phyloP scores from a whole-genome alignment of 2,113 vertebrate species.

The Chamaetylas fuelleborni region DNA sequence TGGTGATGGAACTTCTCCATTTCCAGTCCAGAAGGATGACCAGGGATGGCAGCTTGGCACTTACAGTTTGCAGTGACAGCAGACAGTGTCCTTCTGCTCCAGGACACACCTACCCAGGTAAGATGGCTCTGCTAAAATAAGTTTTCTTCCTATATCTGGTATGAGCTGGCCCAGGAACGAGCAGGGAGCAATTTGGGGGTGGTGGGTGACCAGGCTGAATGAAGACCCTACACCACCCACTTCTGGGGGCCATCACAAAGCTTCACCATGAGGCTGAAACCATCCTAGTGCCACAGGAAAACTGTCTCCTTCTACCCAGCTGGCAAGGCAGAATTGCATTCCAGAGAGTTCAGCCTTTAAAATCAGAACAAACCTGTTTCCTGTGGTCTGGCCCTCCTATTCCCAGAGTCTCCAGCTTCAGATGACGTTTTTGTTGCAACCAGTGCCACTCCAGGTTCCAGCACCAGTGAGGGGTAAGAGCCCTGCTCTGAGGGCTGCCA shows the following conservation, averaged over 20 bases:
- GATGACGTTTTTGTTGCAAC: not conserved
- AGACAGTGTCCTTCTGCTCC: not conserved
- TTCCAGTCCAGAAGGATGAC: not conserved
- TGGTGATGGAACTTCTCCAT: not conserved
- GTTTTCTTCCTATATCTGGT: not conserved
- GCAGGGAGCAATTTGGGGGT: not conserved
- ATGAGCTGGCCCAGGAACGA: not conserved
- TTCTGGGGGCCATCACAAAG: accelerated
- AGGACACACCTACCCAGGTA: not conserved
- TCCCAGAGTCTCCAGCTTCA: not conserved
- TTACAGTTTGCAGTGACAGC: not conserved
- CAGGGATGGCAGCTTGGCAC: not conserved
- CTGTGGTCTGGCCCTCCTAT: not conserved
- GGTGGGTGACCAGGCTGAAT: not conserved
- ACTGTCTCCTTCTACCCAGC: not conserved
- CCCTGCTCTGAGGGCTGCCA: not conserved
- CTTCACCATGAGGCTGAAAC: not conserved
- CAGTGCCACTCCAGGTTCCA: not conserved
- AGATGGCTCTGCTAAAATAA: not conserved
- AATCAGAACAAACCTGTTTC: not conserved
- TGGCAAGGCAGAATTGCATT: not conserved
- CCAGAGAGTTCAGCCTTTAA: not conserved
- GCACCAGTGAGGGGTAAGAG: not conserved
- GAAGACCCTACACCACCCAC: accelerated
- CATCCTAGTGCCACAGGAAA: not conserved